A percentile compares a stretch with the other conserved stretches of the same genome.
Evolutionary conservation across 2,888 invertebrate species (phyloP).

Genomic region (Hypercompe scribonia): DNA sequence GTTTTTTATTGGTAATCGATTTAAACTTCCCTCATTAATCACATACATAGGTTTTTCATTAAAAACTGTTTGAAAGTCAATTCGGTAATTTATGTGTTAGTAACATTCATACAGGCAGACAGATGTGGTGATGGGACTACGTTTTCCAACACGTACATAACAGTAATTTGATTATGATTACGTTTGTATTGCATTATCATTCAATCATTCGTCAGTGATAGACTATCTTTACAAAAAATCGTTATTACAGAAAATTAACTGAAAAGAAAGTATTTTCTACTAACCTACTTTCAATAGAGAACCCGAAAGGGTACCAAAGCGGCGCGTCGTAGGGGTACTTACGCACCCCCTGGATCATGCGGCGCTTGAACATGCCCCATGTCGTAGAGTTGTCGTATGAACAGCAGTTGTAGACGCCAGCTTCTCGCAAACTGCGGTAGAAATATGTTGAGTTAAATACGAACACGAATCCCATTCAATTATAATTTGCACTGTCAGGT

Average conservation of each 20-base stretch:
- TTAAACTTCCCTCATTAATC: too few relatives aligned
- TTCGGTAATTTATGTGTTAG: too few relatives aligned
- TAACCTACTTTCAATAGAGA: conserved; percentile 82
- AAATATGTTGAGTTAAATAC: neutral
- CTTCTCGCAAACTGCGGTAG: conserved; percentile 56
- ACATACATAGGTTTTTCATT: too few relatives aligned
- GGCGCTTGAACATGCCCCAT: conserved; percentile 88
- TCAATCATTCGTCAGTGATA: neutral
- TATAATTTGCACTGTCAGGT: neutral
- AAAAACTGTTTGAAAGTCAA: too few relatives aligned
- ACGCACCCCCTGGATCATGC: conserved; percentile 80
- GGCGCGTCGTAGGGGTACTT: conserved; percentile 88
- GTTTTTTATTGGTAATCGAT: too few relatives aligned
- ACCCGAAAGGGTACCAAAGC: conserved; percentile 89
- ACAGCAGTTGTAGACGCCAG: conserved; percentile 92
- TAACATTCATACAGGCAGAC: too few relatives aligned
- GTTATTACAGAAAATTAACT: neutral
- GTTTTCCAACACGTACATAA: too few relatives aligned
- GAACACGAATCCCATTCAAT: neutral
- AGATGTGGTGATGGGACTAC: too few relatives aligned
- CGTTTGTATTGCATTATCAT: neutral
- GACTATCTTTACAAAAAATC: neutral
- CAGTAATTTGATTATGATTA: too few relatives aligned
- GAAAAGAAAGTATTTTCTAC: neutral
- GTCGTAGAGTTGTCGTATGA: conserved; percentile 90